Evolutionary conservation across 2,797 vertebrate genomes (phyloP).

Genomic region (Danionella dracula): DNA sequence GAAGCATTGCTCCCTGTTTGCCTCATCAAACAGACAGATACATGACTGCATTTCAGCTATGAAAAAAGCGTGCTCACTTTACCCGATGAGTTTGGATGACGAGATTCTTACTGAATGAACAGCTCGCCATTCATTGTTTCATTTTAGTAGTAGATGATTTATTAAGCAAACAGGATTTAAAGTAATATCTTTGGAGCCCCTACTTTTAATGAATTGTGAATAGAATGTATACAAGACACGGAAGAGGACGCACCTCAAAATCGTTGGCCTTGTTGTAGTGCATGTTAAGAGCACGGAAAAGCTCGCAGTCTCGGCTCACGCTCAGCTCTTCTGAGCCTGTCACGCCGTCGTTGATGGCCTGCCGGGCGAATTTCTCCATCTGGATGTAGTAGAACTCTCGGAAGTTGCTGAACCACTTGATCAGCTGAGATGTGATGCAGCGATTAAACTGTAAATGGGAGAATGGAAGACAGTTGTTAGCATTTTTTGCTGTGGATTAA

Average conservation of each 20-base stretch:
- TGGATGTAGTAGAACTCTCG: slow-evolving; percentile 99
- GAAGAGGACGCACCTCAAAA: slow-evolving; percentile 87
- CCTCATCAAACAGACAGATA: slow-evolving; percentile 57
- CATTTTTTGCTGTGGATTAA: neutral
- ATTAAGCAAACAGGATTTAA: too few relatives aligned
- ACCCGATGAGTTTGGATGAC: slow-evolving; percentile 10
- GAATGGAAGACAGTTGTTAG: neutral
- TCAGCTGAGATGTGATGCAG: slow-evolving; percentile 99
- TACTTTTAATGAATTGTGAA: too few relatives aligned
- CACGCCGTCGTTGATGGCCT: slow-evolving; percentile 94
- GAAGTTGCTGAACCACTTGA: slow-evolving; percentile 99
- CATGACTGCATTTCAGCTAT: slow-evolving; percentile 11
- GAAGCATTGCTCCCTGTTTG: slow-evolving; percentile 60
- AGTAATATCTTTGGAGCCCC: too few relatives aligned
- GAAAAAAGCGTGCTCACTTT: slow-evolving; percentile 32
- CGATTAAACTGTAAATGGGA: slow-evolving; percentile 85
- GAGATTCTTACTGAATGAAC: neutral
- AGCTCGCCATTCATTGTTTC: slow-evolving; percentile 27
- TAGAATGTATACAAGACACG: too few relatives aligned
- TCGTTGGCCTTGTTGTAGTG: slow-evolving; percentile 99
- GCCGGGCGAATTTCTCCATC: slow-evolving; percentile 98
- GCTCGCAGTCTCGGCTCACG: slow-evolving; percentile 96
- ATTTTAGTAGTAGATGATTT: too few relatives aligned
- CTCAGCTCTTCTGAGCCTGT: slow-evolving; percentile 87
- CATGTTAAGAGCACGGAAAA: slow-evolving; percentile 98